phyloP scores from a whole-genome alignment of 1,140 invertebrate genomes.

The Teleogryllus occipitalis region DNA sequence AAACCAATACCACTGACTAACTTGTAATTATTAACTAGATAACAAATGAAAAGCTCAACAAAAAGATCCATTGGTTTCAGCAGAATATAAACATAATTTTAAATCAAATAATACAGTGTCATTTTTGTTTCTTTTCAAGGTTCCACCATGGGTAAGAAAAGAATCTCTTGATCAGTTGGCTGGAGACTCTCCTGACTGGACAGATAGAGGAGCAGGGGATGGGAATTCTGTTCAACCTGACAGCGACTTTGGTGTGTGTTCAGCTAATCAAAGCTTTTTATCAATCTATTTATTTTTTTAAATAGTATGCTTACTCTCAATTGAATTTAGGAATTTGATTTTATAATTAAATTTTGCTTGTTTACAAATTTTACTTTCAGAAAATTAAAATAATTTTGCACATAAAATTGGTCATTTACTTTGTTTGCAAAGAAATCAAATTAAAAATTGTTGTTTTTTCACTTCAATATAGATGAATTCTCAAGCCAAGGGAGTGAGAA shows the following conservation, averaged over 20 bases:
- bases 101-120: too few species aligned
- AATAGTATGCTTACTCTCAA: background rate
- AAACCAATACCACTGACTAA: too few species aligned
- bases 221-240: slow-evolving; percentile 74
- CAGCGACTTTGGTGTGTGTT: slow-evolving; percentile 56
- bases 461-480: slow-evolving; percentile 54
- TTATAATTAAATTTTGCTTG: background rate
- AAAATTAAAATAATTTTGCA: background rate
- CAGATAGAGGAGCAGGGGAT: slow-evolving; percentile 70
- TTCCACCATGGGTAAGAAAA: slow-evolving; percentile 67
- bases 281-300: too few species aligned
- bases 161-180: slow-evolving; percentile 48
- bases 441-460: background rate
- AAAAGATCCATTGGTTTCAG: too few species aligned
- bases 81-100: too few species aligned
- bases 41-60: too few species aligned
- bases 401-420: background rate
- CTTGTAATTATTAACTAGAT: too few species aligned
- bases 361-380: background rate
- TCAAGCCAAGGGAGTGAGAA: slow-evolving; percentile 55
- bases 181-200: slow-evolving; percentile 53
- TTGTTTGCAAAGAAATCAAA: background rate
- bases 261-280: too few species aligned
- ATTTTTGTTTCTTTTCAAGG: slow-evolving; percentile 38
- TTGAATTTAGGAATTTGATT: background rate